Base-by-base conservation (phyloP, 2,113 vertebrate genomes). In the Proterorhinus semilunaris region DNA sequence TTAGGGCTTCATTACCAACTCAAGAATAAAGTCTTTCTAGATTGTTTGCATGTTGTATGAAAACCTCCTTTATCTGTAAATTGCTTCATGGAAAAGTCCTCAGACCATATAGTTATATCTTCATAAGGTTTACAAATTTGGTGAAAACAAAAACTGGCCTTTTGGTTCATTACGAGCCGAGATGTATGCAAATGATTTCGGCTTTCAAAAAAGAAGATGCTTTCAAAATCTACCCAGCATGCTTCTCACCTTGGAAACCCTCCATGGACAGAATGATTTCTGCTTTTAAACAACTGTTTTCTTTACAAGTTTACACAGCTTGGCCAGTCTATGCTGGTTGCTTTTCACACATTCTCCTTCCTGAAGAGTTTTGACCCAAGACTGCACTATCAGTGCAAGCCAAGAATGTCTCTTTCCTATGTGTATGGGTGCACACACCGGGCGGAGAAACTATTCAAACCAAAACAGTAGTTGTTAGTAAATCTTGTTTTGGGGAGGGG, bases 401-500 rank as follows among this genome's bases (percentile, higher is more conserved):
- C 42, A n/a, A 45, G 43, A 61, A 42, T 45, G 36, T 59, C 8
- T 44, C 42, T 68, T 61, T 70, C 62, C 51, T 69, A 43, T 64
- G 45, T 47, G 36, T 45, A 45, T 45, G 43, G 59, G 44, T 65
- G 15, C 63, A 83, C 62, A 62, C 42, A 65, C 52, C 75, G 49
- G 66, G 69, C 10, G 21, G 78, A 83, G 72, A 79, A 80, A 80
- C 74, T 72, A 66, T 86, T 90, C 69, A 83, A 86, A 88, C 82
- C 84, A 86, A 78, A 82, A 79, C 81, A 86, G 79, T 72, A 70
- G 79, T 85, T 83, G 86, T 81, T 74, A 81, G 46, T 91, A 88
- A 91, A 91, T 91, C 86, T 87, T 86, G 45, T 78, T 81, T 80
- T 72, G 71, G 87, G 89, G 88, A 82, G 86, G 85, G 82, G 79